Percentiles rank a stretch among this genome's conserved stretches.
Evolutionary conservation across 2,113 vertebrate species (phyloP).

Genomic region (Nicator chloris): DNA sequence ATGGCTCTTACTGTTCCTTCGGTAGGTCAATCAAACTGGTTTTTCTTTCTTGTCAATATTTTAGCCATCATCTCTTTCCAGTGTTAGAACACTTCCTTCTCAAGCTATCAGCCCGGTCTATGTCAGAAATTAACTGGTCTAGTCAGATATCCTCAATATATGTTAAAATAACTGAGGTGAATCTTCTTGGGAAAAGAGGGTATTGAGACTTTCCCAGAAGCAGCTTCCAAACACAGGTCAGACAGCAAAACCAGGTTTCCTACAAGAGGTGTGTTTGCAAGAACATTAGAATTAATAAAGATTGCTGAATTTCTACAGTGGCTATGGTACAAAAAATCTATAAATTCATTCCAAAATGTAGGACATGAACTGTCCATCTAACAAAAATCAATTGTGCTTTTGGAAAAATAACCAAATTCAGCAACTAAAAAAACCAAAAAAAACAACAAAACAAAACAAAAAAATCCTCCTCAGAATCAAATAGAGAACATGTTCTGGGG

Average conservation of each 20-base stretch:
- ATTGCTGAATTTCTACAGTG: neutral
- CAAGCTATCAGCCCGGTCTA: neutral
- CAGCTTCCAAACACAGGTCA: neutral
- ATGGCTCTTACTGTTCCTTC: neutral
- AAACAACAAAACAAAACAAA: neutral
- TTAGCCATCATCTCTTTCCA: neutral
- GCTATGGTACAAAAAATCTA: neutral
- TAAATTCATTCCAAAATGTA: neutral
- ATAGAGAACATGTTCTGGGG: neutral
- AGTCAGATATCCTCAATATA: neutral
- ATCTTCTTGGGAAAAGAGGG: neutral
- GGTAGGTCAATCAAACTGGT: neutral
- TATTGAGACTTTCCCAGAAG: neutral
- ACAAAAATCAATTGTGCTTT: neutral
- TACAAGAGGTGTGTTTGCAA: neutral
- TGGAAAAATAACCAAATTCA: neutral
- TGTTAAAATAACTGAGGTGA: neutral
- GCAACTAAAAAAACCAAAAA: neutral
- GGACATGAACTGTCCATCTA: neutral
- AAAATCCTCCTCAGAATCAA: neutral
- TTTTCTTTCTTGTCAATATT: neutral
- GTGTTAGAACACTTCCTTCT: neutral
- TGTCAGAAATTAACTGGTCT: neutral
- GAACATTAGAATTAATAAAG: neutral
- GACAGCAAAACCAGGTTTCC: neutral